Percentiles rank a stretch among this genome's conserved stretches.
phyloP scores from a whole-genome alignment of 2,113 vertebrate genomes.

The Corvus cornix region DNA sequence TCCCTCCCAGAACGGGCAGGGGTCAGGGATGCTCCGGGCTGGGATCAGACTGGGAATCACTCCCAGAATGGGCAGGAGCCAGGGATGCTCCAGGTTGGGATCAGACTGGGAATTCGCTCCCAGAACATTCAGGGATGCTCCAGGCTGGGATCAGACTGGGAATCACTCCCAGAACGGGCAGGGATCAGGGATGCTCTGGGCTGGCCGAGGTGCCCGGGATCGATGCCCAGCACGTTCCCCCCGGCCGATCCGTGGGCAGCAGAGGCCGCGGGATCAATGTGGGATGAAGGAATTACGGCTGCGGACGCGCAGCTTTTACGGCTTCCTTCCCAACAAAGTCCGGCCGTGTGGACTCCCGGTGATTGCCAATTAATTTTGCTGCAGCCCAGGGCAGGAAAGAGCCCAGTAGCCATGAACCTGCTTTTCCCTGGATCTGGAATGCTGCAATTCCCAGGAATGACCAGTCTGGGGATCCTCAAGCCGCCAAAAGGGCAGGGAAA shows the following conservation, averaged over 20 bases:
- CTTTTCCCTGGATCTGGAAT: fast-evolving
- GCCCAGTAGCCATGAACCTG: fast-evolving
- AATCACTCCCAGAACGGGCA: fast-evolving
- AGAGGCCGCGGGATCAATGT: conserved; percentile 50
- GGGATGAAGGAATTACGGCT: neutral
- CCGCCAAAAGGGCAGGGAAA: fast-evolving
- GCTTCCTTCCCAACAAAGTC: neutral
- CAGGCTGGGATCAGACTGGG: fast-evolving
- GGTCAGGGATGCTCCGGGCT: fast-evolving
- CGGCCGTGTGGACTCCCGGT: neutral
- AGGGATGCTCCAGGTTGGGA: neutral
- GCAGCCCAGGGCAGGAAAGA: neutral
- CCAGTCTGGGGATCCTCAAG: fast-evolving
- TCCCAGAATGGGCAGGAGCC: neutral
- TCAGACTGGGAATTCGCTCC: neutral
- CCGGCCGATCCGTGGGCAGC: neutral
- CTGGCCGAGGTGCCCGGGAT: neutral
- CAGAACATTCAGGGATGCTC: neutral
- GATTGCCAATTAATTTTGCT: neutral
- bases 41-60: fast-evolving
- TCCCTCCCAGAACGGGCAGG: fast-evolving
- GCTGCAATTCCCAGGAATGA: neutral
- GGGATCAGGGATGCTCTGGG: fast-evolving
- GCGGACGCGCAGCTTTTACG: neutral
- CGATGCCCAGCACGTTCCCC: neutral